These are phyloP conservation scores for Ictalurus punctatus DNA, from an alignment of 2,113 vertebrate species.

Conservation along the genomic window DNA sequence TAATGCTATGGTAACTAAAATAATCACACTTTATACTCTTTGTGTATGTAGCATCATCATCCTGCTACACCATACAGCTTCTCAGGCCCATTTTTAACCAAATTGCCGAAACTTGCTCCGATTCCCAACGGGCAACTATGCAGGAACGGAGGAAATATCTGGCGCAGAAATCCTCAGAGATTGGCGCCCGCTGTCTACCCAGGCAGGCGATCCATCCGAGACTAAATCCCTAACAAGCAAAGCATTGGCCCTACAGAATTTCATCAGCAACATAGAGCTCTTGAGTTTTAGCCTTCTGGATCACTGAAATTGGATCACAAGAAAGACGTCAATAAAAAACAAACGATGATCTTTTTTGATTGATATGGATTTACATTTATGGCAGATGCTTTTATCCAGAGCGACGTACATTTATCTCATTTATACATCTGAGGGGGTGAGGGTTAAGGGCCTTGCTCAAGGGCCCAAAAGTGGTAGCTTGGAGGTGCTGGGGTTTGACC, in stretches of 20 bases:
- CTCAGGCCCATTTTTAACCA: background rate
- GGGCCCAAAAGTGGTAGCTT: too few species aligned
- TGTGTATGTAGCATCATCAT: background rate
- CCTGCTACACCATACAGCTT: background rate
- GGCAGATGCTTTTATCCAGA: too few species aligned
- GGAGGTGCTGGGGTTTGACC: too few species aligned
- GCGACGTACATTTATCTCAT: too few species aligned
- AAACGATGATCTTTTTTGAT: background rate
- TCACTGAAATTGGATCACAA: conserved; percentile 1
- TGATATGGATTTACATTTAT: background rate
- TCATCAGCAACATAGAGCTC: background rate
- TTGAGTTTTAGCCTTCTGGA: background rate
- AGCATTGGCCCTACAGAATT: background rate
- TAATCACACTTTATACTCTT: background rate
- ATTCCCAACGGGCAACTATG: background rate
- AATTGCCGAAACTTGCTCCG: background rate
- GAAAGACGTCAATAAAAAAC: background rate
- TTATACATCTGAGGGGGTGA: too few species aligned
- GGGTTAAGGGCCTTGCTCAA: too few species aligned
- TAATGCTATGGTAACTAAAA: background rate
- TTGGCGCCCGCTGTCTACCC: conserved; percentile 16
- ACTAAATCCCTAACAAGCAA: conserved; percentile 28
- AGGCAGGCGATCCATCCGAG: background rate
- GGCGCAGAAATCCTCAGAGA: conserved; percentile 9
- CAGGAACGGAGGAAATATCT: background rate